phyloP scores from a whole-genome alignment of 1,140 invertebrate species.

The Periplaneta americana region DNA sequence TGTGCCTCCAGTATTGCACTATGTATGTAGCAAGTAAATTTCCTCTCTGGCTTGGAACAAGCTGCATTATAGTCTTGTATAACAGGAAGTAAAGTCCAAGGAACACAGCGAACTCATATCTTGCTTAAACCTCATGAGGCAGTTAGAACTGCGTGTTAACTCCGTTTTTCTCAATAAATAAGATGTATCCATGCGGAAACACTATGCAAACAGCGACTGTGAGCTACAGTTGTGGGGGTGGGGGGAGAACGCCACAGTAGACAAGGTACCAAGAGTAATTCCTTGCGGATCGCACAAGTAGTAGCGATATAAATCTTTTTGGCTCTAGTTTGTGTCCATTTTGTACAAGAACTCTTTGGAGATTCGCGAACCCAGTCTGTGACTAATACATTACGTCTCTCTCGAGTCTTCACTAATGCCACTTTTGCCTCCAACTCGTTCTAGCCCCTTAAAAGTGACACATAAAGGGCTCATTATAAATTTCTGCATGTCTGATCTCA shows the following conservation, averaged over 20 bases:
- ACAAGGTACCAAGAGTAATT: not conserved
- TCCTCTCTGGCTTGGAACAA: too few species aligned
- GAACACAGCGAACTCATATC: too few species aligned
- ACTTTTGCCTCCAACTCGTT: not conserved
- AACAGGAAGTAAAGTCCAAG: too few species aligned
- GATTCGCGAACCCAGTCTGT: not conserved
- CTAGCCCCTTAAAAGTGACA: not conserved
- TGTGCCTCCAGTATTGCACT: too few species aligned
- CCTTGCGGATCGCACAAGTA: not conserved
- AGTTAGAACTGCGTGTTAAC: not conserved
- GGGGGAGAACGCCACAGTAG: not conserved
- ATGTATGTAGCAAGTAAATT: too few species aligned
- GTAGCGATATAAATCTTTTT: not conserved
- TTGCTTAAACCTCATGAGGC: too few species aligned
- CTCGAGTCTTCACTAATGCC: not conserved
- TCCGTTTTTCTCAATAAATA: not conserved
- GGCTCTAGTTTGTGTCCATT: not conserved
- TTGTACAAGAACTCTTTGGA: not conserved
- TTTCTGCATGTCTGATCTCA: not conserved
- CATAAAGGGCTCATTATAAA: not conserved
- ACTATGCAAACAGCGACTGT: not conserved
- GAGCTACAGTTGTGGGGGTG: not conserved
- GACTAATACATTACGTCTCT: not conserved
- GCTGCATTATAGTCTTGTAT: too few species aligned
- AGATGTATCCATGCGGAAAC: not conserved